Evolutionary conservation across 2,888 invertebrate genomes (phyloP).

Genomic region (Antheraea assamensis): DNA sequence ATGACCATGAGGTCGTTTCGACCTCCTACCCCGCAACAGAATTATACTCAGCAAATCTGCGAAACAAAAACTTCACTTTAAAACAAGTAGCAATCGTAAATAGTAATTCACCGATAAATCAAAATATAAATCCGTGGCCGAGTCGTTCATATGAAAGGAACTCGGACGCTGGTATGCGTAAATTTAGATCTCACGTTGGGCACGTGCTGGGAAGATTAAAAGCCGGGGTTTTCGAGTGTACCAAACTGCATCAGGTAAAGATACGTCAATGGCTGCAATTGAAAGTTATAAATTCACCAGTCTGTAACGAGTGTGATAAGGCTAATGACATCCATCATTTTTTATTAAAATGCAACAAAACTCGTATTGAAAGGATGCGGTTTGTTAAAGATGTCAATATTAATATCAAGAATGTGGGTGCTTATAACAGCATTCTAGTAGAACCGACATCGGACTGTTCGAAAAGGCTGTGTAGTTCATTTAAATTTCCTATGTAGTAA

Average conservation of each 20-base stretch:
- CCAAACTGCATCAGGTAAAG: neutral
- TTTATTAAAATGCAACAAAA: no score
- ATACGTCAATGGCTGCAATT: no score
- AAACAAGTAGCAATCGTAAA: neutral
- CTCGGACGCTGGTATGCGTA: neutral
- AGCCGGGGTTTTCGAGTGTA: neutral
- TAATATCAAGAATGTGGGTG: no score
- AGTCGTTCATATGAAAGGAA: neutral
- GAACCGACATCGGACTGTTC: no score
- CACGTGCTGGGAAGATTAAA: neutral
- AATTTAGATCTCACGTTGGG: neutral
- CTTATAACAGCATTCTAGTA: no score
- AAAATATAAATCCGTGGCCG: neutral
- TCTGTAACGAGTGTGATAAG: no score
- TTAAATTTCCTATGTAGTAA: no score
- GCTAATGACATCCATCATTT: no score
- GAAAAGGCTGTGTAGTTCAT: no score
- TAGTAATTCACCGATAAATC: neutral
- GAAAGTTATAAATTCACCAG: no score
- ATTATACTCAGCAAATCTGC: neutral
- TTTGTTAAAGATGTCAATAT: no score
- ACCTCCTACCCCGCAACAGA: neutral
- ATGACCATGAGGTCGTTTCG: neutral
- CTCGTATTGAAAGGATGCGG: no score
- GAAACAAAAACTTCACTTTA: neutral